phyloP scores from a whole-genome alignment of 2,113 vertebrate species.

The Perca flavescens region DNA sequence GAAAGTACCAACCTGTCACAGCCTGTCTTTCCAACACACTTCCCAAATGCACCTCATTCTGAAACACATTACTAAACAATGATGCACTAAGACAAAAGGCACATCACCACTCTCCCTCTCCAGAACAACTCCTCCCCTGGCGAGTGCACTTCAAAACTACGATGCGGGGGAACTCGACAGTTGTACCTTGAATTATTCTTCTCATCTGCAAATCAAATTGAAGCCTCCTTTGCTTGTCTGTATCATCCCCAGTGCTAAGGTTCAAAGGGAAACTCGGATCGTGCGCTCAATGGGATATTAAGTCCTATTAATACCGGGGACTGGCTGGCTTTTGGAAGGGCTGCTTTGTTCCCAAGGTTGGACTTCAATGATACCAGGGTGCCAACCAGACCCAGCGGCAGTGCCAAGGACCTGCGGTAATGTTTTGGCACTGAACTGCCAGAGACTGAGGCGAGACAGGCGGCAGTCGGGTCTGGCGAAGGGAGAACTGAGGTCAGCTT shows the following conservation, averaged over 20 bases:
- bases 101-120: slow-evolving; percentile 6
- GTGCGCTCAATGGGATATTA: slow-evolving; percentile 53
- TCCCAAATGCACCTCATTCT: slow-evolving; percentile 35
- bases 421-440: slow-evolving; percentile 54
- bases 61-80: slow-evolving; percentile 45
- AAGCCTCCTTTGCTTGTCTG: slow-evolving; percentile 20
- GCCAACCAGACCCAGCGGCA: slow-evolving; percentile 68
- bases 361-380: slow-evolving; percentile 63
- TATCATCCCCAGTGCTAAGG: slow-evolving; percentile 8
- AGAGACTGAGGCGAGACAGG: slow-evolving; percentile 68
- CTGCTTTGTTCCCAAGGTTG: slow-evolving; percentile 67
- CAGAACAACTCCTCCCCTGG: background rate
- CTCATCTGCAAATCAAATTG: slow-evolving; percentile 60
- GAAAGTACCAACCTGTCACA: slow-evolving; percentile 32
- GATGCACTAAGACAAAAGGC: slow-evolving; percentile 29
- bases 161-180: slow-evolving; percentile 31
- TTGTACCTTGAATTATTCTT: slow-evolving; percentile 46
- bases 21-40: slow-evolving; percentile 31
- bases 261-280: slow-evolving; percentile 57
- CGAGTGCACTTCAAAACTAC: slow-evolving; percentile 30
- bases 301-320: slow-evolving; percentile 53
- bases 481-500: slow-evolving; percentile 54
- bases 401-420: slow-evolving; percentile 71
- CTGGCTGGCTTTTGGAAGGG: slow-evolving; percentile 54
- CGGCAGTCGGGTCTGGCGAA: slow-evolving; percentile 56